phyloP scores from a whole-genome alignment of 2,797 vertebrate species.

The Lithobates pipiens region DNA sequence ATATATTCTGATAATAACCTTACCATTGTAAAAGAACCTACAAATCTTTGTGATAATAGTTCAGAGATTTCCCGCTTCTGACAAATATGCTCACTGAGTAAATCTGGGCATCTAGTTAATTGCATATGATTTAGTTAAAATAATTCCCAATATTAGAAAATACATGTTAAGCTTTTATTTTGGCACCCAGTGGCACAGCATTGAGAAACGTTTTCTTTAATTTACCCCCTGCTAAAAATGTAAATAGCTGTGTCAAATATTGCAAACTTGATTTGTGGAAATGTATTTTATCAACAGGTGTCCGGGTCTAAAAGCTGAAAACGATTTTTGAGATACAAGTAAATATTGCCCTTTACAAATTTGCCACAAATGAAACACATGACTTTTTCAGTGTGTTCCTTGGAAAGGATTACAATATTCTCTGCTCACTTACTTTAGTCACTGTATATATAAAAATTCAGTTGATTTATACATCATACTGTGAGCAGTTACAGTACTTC shows the following conservation, averaged over 20 bases:
- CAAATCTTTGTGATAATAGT: background rate
- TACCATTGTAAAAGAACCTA: background rate
- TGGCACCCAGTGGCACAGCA: constrained; percentile 1
- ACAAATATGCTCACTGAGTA: background rate
- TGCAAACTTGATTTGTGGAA: constrained; percentile 56
- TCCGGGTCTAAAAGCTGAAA: constrained; percentile 46
- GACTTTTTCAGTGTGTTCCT: constrained; percentile 3
- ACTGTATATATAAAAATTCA: constrained; percentile 41
- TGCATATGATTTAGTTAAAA: constrained; percentile 8
- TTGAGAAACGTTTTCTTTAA: constrained; percentile 51
- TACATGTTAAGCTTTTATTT: constrained; percentile 22
- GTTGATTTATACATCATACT: constrained; percentile 42
- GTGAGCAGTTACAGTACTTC: constrained; percentile 46
- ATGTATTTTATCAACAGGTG: constrained; percentile 55
- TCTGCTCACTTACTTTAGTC: constrained; percentile 13
- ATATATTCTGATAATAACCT: background rate
- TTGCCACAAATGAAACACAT: constrained; percentile 30
- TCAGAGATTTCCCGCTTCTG: background rate
- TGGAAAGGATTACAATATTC: constrained; percentile 36
- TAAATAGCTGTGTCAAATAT: constrained; percentile 61
- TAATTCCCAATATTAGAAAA: constrained; percentile 15
- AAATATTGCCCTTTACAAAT: constrained; percentile 25
- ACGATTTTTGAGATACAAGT: constrained; percentile 2
- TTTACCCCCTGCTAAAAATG: constrained; percentile 59
- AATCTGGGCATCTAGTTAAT: background rate